Base-by-base conservation (phyloP, 2,113 vertebrate genomes). In the Neomonachus schauinslandi region DNA sequence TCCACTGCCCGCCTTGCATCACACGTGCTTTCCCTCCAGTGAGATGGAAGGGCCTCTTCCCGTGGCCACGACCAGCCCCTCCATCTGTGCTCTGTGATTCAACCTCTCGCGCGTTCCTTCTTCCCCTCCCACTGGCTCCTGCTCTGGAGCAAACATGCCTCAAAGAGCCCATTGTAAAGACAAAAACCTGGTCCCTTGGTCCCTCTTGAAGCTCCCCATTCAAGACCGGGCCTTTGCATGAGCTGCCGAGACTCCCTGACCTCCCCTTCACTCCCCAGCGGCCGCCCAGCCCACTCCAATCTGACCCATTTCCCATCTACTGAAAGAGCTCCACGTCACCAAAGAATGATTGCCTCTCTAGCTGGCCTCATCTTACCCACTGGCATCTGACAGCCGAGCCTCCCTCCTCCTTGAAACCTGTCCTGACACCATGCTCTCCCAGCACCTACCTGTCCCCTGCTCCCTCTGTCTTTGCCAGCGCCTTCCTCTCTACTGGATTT, bases 371-470 rank as follows among this genome's bases (percentile, higher is more conserved):
- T 28, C 15, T 76, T 18, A 36, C 53, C 77, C 11, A 0, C 0
- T 0, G 4, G 33, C 67, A 9, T n/a, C 5, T 15, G 42, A 33
- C 31, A 19, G 26, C 11, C 0, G 2, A 14, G 13, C 13, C 53
- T 61, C n/a, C 51, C 11, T 49, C 31, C n/a, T 31, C 2, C 11
- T 18, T 9, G 61, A n/a, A 59, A 22, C 11, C 14, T 0, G 4
- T 49, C 46, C 36, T 11, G 39, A 26, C 85, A 7, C 15, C 21
- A 8, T 28, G 42, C 26, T 21, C 49, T 86, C 33, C 36, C 55
- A 19, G 53, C 12, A 71, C 63, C 22, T 9, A 28, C 83, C 57
- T 65, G 51, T n/a, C 18, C 26, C 53, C 81, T 1, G 4, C 5
- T 63, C 42, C 24, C 33, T 67, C 61, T 5, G 1, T 67, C 88